Conservation (phyloP, 2,888 invertebrate species). For the Augiades crinisus region DNA sequence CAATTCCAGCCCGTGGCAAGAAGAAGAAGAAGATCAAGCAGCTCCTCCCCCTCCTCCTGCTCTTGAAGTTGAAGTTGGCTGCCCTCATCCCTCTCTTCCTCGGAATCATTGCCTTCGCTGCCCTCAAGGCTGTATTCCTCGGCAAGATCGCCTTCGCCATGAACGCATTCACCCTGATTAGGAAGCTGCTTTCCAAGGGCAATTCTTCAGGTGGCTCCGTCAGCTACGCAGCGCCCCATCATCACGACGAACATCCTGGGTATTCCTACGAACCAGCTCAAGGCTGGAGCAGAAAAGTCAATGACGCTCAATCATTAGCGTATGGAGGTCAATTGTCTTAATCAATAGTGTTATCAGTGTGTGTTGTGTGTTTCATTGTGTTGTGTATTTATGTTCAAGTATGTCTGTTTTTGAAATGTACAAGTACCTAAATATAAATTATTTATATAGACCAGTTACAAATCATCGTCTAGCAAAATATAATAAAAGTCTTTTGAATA, state of each 20-base stretch:
- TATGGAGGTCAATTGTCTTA: constrained; percentile 75
- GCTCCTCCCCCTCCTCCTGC: constrained; percentile 87
- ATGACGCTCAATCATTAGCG: constrained; percentile 85
- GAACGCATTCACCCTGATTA: constrained; percentile 83
- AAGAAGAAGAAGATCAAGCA: constrained; percentile 88
- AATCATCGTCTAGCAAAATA: too few species aligned
- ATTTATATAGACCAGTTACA: too few species aligned
- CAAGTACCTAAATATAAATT: constrained; percentile 67
- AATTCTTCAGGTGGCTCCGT: constrained; percentile 57
- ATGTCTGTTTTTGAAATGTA: constrained; percentile 48
- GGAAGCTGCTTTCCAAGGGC: constrained; percentile 86
- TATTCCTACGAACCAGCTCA: constrained; percentile 78
- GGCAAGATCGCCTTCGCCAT: constrained; percentile 93
- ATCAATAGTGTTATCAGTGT: constrained; percentile 41
- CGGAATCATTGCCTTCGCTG: constrained; percentile 87
- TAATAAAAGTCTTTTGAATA: too few species aligned
- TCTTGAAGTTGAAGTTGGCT: constrained; percentile 89
- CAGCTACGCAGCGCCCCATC: constrained; percentile 85
- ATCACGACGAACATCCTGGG: constrained; percentile 81
- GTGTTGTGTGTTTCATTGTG: constrained; percentile 42
- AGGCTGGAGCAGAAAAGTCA: constrained; percentile 85
- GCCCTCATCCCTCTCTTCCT: constrained; percentile 89
- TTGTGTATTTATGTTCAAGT: constrained; percentile 38
- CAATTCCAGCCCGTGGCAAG: constrained; percentile 85
- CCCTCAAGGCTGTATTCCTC: constrained; percentile 91